A percentile compares a stretch with the other conserved stretches of the same genome.
Evolutionary conservation across 2,113 vertebrate genomes (phyloP).

Genomic region (Eubucco bourcierii): DNA sequence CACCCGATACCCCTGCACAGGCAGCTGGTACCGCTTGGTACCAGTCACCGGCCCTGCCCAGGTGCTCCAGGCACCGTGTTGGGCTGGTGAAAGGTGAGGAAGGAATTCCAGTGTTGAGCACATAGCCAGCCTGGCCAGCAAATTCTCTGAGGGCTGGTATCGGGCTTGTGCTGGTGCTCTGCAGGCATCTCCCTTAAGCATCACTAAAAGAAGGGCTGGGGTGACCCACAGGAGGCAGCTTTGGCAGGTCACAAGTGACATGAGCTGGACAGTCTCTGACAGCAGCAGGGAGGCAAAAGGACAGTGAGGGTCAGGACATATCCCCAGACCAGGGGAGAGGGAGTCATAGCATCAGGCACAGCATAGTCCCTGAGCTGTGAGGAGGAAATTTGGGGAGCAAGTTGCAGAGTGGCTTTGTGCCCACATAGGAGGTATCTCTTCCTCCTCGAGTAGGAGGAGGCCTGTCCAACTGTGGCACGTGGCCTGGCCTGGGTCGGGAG

Average conservation of each 20-base stretch:
- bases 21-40: accelerated
- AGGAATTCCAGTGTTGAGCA: background rate
- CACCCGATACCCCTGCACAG: background rate
- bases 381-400: background rate
- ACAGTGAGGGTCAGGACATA: background rate
- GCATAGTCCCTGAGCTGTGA: background rate
- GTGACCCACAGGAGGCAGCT: background rate
- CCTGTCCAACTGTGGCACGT: background rate
- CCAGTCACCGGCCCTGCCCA: constrained; percentile 20
- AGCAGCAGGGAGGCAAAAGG: background rate
- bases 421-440: background rate
- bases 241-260: background rate
- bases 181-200: background rate
- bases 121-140: background rate
- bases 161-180: background rate
- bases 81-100: background rate
- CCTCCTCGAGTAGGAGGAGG: background rate
- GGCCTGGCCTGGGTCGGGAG: background rate
- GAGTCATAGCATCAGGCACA: background rate
- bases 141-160: background rate
- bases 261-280: background rate
- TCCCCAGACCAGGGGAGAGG: background rate
- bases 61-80: background rate
- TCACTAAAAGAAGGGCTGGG: background rate
- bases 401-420: background rate